Conservation (phyloP, 2,888 invertebrate genomes). For the Pimpla rufipes region DNA sequence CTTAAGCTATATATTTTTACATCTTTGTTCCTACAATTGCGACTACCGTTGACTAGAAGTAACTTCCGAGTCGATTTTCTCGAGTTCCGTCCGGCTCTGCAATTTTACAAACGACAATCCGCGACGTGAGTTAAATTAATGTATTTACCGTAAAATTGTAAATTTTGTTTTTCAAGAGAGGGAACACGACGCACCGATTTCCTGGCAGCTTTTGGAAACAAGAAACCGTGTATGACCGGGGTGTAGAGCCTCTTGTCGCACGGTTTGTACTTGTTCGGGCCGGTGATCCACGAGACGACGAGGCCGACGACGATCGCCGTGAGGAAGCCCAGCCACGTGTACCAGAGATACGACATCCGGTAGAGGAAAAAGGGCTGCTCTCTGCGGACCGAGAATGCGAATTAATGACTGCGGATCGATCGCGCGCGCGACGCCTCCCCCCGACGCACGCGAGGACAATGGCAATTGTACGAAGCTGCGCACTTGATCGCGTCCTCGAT, state of each 20-base stretch:
- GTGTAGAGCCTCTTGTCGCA: constrained; percentile 89
- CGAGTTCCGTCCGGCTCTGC: constrained; percentile 68
- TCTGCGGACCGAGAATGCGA: constrained; percentile 79
- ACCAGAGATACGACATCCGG: constrained; percentile 92
- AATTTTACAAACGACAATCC: constrained; percentile 23
- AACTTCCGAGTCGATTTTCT: constrained; percentile 66
- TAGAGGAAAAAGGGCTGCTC: constrained; percentile 89
- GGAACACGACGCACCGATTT: constrained; percentile 60
- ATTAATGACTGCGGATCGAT: constrained; percentile 33
- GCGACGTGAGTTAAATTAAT: not conserved
- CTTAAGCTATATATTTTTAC: constrained; percentile 16
- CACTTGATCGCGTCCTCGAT: constrained; percentile 76
- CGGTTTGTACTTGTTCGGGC: constrained; percentile 87
- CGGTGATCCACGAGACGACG: constrained; percentile 90
- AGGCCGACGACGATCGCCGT: constrained; percentile 89
- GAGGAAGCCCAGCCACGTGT: constrained; percentile 90
- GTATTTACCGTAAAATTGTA: not conserved
- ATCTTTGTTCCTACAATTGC: constrained; percentile 53
- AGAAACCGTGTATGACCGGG: constrained; percentile 88
- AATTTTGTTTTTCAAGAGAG: not conserved
- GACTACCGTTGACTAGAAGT: constrained; percentile 61
- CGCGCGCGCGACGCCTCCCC: not conserved
- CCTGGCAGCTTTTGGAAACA: constrained; percentile 76
- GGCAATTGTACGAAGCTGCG: constrained; percentile 6
- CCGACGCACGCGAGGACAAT: not conserved